These are phyloP conservation scores for Phortica magna DNA, from an alignment of 2,888 invertebrate genomes.

Conservation along the genomic window DNA sequence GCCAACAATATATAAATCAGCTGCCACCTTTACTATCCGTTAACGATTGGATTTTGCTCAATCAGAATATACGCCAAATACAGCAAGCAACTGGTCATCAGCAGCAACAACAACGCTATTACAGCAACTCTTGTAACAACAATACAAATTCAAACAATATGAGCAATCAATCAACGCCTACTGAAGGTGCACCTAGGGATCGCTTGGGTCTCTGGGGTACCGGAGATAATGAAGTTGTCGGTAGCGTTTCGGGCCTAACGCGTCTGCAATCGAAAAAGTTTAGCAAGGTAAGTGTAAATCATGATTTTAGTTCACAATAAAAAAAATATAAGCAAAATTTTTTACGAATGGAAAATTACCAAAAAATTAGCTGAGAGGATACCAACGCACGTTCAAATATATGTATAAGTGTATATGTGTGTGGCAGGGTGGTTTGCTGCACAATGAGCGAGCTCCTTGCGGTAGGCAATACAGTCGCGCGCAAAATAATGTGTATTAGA, in stretches of 20 bases:
- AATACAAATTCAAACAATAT: constrained; percentile 37
- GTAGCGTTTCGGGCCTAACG: constrained; percentile 71
- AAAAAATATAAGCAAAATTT: not conserved
- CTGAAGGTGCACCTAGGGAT: constrained; percentile 63
- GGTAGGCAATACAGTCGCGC: not conserved
- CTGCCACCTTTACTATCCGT: constrained; percentile 48
- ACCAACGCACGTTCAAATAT: not conserved
- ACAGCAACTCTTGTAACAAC: constrained; percentile 36
- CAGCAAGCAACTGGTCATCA: not conserved
- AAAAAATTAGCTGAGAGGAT: constrained; percentile 8
- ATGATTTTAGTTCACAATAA: not conserved
- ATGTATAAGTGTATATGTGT: not conserved
- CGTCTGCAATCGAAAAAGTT: constrained; percentile 72
- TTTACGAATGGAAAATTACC: constrained; percentile 63
- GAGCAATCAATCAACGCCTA: constrained; percentile 38
- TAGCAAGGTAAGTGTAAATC: constrained; percentile 73
- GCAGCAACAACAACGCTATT: constrained; percentile 45
- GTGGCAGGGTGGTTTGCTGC: constrained; percentile 16
- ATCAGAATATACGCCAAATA: constrained; percentile 47
- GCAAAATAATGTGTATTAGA: not conserved
- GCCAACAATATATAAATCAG: constrained; percentile 30
- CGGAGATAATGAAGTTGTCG: constrained; percentile 73
- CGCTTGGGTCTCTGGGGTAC: constrained; percentile 73
- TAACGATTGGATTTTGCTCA: constrained; percentile 50
- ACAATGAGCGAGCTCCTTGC: not conserved